These are phyloP conservation scores for Tricholaema leucomelas DNA, from an alignment of 2,113 vertebrate genomes.

Conservation along the genomic window DNA sequence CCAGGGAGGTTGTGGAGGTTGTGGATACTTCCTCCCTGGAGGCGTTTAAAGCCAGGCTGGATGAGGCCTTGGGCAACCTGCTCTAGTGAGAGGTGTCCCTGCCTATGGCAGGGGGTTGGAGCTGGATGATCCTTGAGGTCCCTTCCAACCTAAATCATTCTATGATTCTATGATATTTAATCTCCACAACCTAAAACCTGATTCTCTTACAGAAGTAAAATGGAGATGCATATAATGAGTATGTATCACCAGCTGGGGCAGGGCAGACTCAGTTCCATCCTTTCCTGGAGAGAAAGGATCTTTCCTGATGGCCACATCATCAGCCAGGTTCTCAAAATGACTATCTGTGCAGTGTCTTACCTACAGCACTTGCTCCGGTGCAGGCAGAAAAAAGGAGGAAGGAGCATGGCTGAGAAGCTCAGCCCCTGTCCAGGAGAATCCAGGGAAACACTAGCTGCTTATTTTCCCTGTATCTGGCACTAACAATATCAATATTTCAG, in stretches of 20 bases:
- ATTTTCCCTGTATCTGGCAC: neutral
- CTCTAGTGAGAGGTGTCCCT: no score
- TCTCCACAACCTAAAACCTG: neutral
- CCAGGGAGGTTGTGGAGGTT: no score
- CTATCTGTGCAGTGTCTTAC: accelerated
- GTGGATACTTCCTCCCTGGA: no score
- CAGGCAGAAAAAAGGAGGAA: neutral
- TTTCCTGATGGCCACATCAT: neutral
- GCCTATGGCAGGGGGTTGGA: no score
- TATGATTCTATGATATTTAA: no score
- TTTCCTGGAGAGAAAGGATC: no score
- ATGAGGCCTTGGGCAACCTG: no score
- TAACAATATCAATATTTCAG: neutral
- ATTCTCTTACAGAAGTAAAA: accelerated
- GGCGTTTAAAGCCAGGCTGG: no score
- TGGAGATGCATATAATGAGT: neutral
- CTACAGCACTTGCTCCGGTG: accelerated
- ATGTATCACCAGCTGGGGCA: neutral
- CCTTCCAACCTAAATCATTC: no score
- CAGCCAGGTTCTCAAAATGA: accelerated
- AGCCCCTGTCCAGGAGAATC: neutral
- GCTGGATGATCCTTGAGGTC: no score
- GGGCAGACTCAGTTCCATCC: accelerated
- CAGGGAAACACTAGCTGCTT: neutral
- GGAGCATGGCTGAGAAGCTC: accelerated